Conservation (phyloP, 2,797 vertebrate genomes). For the Rachycentron canadum region DNA sequence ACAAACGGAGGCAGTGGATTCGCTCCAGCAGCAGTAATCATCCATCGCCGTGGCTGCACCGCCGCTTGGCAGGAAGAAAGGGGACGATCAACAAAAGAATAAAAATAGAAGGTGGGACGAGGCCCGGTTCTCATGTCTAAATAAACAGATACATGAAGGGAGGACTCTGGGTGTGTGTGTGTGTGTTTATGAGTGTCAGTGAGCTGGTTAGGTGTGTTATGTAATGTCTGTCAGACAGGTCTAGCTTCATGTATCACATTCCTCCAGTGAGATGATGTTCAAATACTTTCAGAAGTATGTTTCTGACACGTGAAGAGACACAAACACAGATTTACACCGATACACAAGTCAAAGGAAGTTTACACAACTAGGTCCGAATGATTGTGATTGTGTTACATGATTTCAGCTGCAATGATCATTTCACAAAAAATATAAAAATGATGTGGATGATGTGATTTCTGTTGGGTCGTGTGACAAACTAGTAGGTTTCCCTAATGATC, state of each 20-base stretch:
- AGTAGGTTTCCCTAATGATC: too few relatives aligned
- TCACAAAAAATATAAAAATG: too few relatives aligned
- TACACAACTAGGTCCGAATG: too few relatives aligned
- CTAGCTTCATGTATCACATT: constrained; percentile 36
- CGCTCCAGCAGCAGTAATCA: constrained; percentile 42
- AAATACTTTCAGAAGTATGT: not conserved
- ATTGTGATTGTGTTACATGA: too few relatives aligned
- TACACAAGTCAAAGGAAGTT: too few relatives aligned
- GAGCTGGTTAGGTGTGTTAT: constrained; percentile 18
- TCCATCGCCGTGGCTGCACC: not conserved
- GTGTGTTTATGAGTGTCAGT: not conserved
- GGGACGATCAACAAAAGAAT: constrained; percentile 28
- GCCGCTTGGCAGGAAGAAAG: constrained; percentile 36
- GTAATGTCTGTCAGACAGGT: constrained; percentile 43
- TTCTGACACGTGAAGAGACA: not conserved
- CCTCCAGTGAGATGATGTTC: not conserved
- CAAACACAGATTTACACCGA: not conserved
- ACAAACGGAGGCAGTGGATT: constrained; percentile 21
- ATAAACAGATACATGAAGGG: constrained; percentile 18
- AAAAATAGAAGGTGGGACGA: constrained; percentile 41
- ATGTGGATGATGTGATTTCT: too few relatives aligned
- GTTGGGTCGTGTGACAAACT: too few relatives aligned
- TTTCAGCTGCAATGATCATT: too few relatives aligned
- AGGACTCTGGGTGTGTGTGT: not conserved
- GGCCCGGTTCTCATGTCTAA: constrained; percentile 21